phyloP scores from a whole-genome alignment of 2,797 vertebrate species.

The Siniperca undulata region DNA sequence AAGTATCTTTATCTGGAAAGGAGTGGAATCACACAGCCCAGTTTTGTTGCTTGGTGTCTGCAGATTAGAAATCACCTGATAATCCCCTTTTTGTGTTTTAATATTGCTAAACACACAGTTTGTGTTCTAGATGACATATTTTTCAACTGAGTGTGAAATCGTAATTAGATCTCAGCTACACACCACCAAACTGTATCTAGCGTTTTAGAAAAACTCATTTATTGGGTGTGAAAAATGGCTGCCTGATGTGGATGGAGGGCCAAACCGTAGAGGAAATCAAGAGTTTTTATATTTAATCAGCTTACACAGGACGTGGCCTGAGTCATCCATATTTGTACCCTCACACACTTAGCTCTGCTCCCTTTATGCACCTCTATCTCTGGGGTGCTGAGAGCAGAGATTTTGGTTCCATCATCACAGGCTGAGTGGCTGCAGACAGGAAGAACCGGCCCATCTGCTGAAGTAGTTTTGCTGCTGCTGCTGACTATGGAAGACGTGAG shows the following conservation, averaged over 20 bases:
- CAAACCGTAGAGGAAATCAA: slow-evolving; percentile 27
- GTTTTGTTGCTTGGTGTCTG: not conserved
- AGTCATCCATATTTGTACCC: slow-evolving; percentile 41
- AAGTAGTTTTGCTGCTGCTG: slow-evolving; percentile 74
- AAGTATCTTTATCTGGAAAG: slow-evolving; percentile 18
- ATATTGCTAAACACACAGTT: slow-evolving; percentile 1
- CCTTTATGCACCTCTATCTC: slow-evolving; percentile 80
- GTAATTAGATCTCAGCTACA: slow-evolving; percentile 1
- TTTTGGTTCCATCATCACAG: slow-evolving; percentile 86
- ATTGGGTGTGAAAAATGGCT: slow-evolving; percentile 37
- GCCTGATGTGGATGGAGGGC: slow-evolving; percentile 2
- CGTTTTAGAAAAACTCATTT: slow-evolving; percentile 11
- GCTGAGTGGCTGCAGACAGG: slow-evolving; percentile 89
- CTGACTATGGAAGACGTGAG: slow-evolving; percentile 29
- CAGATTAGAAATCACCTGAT: slow-evolving; percentile 13
- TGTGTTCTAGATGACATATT: not conserved
- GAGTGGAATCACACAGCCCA: not conserved
- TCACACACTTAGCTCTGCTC: slow-evolving; percentile 34
- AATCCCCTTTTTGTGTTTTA: not conserved
- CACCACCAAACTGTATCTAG: not conserved
- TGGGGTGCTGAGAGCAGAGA: slow-evolving; percentile 84
- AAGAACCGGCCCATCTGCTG: slow-evolving; percentile 89
- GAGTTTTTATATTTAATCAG: slow-evolving; percentile 29
- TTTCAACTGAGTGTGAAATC: not conserved
- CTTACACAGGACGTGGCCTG: slow-evolving; percentile 14